Conservation (phyloP, 2,797 vertebrate genomes). For the Sebastes baramenuke region DNA sequence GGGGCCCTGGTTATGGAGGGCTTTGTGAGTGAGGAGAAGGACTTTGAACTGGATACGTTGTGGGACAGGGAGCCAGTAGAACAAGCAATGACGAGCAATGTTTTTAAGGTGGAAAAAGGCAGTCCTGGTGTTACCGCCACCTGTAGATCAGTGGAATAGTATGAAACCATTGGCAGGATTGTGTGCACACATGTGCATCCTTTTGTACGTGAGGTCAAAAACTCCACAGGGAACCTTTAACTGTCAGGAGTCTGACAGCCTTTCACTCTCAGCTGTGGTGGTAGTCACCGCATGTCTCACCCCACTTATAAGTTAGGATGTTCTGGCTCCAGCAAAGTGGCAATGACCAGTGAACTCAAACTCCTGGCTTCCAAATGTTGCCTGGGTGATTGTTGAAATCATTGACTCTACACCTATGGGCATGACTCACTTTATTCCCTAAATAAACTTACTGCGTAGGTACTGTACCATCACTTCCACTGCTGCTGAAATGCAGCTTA, state of each 20-base stretch:
- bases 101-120: too few relatives aligned
- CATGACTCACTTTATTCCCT: neutral
- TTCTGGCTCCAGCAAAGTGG: neutral
- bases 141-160: neutral
- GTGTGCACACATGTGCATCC: accelerated
- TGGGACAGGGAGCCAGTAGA: accelerated
- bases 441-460: neutral
- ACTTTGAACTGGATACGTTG: too few relatives aligned
- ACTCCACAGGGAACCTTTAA: neutral
- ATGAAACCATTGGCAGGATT: neutral
- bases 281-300: neutral
- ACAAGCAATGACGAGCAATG: too few relatives aligned
- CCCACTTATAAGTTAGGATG: neutral
- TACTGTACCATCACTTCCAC: neutral
- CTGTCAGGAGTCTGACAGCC: neutral
- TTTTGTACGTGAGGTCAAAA: neutral
- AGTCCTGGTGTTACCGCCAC: neutral
- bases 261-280: neutral
- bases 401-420: neutral
- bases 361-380: neutral
- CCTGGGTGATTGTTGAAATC: neutral
- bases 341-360: neutral
- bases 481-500: neutral
- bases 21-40: too few relatives aligned
- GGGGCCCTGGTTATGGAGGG: too few relatives aligned